Percentiles rank a stretch among this genome's conserved stretches.
These are phyloP conservation scores for Xylophagus ater DNA, from an alignment of 2,888 invertebrate genomes.

Conservation along the genomic window DNA sequence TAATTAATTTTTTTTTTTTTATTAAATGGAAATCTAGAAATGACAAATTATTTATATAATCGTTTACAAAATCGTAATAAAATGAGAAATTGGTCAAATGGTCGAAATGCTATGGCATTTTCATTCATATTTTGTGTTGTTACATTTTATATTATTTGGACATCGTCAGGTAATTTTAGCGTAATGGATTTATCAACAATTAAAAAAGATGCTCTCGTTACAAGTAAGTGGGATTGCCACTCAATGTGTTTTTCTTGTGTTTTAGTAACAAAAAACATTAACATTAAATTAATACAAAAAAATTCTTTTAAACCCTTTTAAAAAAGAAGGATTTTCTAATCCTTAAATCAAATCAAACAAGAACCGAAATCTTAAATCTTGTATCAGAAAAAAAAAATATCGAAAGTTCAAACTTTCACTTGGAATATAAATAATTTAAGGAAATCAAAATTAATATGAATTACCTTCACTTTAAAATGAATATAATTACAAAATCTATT, in stretches of 20 bases:
- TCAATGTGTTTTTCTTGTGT: no score
- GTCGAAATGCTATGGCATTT: conserved; percentile 21
- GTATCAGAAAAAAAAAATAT: not conserved
- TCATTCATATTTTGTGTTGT: conserved; percentile 21
- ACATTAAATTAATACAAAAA: no score
- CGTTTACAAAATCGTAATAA: conserved; percentile 13
- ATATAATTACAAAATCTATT: no score
- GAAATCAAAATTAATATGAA: no score
- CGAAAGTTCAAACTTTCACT: no score
- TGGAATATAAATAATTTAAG: no score
- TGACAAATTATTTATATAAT: conserved; percentile 10
- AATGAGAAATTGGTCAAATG: conserved; percentile 18
- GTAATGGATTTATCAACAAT: conserved; percentile 13
- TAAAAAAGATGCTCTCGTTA: conserved; percentile 18
- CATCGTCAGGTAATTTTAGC: conserved; percentile 21
- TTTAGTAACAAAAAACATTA: no score
- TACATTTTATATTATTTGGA: conserved; percentile 26
- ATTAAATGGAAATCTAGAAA: no score
- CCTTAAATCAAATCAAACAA: not conserved
- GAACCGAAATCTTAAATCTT: not conserved
- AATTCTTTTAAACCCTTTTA: no score
- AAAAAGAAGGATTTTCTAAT: no score
- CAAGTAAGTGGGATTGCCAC: conserved; percentile 25
- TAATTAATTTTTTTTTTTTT: no score
- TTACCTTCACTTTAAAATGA: no score